Evolutionary conservation across 2,113 vertebrate species (phyloP).

Genomic region (Cairina moschata): DNA sequence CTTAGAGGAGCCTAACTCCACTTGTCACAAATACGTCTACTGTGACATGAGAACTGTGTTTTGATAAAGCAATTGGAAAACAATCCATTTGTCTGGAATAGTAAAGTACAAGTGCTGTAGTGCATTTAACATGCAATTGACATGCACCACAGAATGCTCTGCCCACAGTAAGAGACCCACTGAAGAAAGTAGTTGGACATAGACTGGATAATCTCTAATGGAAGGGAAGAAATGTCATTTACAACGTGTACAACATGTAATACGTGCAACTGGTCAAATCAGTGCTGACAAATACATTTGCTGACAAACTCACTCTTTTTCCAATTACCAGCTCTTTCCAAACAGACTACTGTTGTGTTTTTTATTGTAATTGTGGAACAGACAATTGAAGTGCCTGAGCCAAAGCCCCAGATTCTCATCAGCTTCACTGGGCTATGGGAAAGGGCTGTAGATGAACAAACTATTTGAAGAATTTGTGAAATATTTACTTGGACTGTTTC

Average conservation of each 20-base stretch:
- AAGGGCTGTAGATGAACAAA: not conserved
- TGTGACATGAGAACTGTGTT: not conserved
- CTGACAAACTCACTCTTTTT: constrained; percentile 42
- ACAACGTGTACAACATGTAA: constrained; percentile 62
- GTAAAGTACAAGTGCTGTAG: constrained; percentile 27
- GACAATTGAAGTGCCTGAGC: constrained; percentile 41
- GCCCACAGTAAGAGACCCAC: not conserved
- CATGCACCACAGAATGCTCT: not conserved
- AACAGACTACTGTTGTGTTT: constrained; percentile 44
- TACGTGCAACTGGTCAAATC: constrained; percentile 11
- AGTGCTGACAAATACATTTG: constrained; percentile 29
- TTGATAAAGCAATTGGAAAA: constrained; percentile 30
- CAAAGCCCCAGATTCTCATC: constrained; percentile 14
- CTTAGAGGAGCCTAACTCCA: not conserved
- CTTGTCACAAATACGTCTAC: not conserved
- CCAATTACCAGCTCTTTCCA: constrained; percentile 61
- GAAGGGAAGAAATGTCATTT: constrained; percentile 39
- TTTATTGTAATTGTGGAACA: constrained; percentile 28
- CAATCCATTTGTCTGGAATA: not conserved
- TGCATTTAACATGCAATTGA: not conserved
- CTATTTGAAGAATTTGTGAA: not conserved
- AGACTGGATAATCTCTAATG: not conserved
- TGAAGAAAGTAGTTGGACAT: not conserved
- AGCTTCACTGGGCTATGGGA: not conserved
- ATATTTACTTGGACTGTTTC: not conserved